phyloP scores from a whole-genome alignment of 1,140 invertebrate genomes.

The Sarcophaga peregrina region DNA sequence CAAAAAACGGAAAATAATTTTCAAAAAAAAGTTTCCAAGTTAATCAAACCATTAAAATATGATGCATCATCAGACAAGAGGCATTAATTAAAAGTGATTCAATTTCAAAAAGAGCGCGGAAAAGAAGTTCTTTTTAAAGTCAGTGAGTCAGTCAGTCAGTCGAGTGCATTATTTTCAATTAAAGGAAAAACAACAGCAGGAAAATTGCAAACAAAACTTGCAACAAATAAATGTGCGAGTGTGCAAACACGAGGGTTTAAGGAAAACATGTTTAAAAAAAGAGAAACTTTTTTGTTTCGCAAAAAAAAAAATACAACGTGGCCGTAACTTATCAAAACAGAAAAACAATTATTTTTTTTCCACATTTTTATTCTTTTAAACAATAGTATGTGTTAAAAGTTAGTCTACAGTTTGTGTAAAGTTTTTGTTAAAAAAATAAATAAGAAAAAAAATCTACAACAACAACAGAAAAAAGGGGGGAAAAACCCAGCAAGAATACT shows the following conservation, averaged over 20 bases:
- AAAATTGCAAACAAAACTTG: neutral
- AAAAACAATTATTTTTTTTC: neutral
- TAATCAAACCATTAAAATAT: neutral
- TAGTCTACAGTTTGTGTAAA: neutral
- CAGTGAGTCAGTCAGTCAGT: neutral
- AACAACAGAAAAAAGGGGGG: too few relatives aligned
- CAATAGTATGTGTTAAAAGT: constrained; percentile 19
- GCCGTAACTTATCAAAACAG: too few relatives aligned
- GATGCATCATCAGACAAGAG: neutral
- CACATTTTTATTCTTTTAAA: neutral
- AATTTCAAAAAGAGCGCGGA: neutral
- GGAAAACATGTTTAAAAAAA: too few relatives aligned
- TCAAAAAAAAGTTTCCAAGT: neutral
- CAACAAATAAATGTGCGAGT: too few relatives aligned
- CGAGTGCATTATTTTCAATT: constrained; percentile 30
- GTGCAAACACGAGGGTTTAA: too few relatives aligned
- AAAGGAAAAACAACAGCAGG: neutral
- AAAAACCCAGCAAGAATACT: too few relatives aligned
- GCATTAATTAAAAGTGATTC: constrained; percentile 22
- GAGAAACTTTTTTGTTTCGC: too few relatives aligned
- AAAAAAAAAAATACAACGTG: too few relatives aligned
- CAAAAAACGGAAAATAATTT: neutral
- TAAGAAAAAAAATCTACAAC: neutral
- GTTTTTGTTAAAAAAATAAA: neutral
- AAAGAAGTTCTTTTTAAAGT: too few relatives aligned